These are phyloP conservation scores for Agriopis aurantiaria DNA, from an alignment of 2,888 invertebrate genomes.

Conservation along the genomic window DNA sequence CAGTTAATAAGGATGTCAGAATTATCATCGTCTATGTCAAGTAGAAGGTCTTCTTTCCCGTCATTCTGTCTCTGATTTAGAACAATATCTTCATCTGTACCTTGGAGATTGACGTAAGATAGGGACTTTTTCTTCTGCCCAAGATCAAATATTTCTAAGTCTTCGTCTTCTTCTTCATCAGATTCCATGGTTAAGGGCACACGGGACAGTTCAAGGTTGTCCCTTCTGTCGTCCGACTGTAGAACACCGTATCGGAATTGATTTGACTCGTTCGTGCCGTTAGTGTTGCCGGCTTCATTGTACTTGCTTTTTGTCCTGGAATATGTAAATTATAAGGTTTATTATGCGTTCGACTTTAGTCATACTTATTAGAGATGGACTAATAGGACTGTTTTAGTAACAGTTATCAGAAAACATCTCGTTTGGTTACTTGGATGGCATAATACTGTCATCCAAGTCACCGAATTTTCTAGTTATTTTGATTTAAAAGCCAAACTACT, in stretches of 20 bases:
- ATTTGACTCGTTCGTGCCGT: slow-evolving; percentile 71
- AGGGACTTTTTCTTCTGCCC: slow-evolving; percentile 79
- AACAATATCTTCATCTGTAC: slow-evolving; percentile 75
- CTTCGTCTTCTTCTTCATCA: slow-evolving; percentile 82
- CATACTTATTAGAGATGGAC: background rate
- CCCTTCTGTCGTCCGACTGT: slow-evolving; percentile 76
- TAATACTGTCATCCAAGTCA: too few relatives aligned
- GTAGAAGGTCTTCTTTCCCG: slow-evolving; percentile 69
- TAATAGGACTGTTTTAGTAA: background rate
- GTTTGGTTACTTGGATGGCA: too few relatives aligned
- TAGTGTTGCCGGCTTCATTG: slow-evolving; percentile 64
- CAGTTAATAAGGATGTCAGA: slow-evolving; percentile 77
- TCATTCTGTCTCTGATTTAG: slow-evolving; percentile 58
- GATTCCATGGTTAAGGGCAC: slow-evolving; percentile 82
- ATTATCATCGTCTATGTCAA: slow-evolving; percentile 77
- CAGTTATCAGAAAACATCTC: too few relatives aligned
- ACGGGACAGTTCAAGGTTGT: slow-evolving; percentile 76
- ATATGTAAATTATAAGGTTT: slow-evolving; percentile 6
- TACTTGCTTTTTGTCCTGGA: slow-evolving; percentile 74
- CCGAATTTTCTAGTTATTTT: too few relatives aligned
- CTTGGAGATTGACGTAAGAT: slow-evolving; percentile 78
- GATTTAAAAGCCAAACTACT: too few relatives aligned
- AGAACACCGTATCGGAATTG: slow-evolving; percentile 84
- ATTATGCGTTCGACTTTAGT: background rate
- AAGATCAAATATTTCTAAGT: slow-evolving; percentile 81